phyloP scores from a whole-genome alignment of 2,113 vertebrate species.

The Bufo gargarizans region DNA sequence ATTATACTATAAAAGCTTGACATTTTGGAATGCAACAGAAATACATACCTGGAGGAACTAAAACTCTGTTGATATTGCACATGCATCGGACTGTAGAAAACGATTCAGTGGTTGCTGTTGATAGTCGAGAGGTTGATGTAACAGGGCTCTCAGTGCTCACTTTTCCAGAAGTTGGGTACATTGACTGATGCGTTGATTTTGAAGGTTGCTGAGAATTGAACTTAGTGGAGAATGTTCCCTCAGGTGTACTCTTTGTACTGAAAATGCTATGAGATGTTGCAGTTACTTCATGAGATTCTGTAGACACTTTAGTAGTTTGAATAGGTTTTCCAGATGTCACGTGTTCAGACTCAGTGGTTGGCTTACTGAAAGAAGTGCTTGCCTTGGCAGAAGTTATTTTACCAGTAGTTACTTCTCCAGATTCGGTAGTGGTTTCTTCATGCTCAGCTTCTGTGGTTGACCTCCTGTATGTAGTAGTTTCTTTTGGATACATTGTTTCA shows the following conservation, averaged over 20 bases:
- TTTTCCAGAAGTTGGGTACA: constrained; percentile 1
- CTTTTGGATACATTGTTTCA: neutral
- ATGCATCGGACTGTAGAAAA: constrained; percentile 28
- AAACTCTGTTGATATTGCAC: constrained; percentile 39
- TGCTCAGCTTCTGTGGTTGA: neutral
- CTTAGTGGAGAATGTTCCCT: neutral
- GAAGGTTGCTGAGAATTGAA: neutral
- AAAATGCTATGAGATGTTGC: neutral
- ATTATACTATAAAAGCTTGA: neutral
- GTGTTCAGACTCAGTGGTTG: neutral
- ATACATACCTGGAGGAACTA: constrained; percentile 35
- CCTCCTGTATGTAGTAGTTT: neutral
- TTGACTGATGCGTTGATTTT: constrained; percentile 5
- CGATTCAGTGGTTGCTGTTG: constrained; percentile 5
- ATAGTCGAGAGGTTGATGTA: neutral
- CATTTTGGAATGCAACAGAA: neutral
- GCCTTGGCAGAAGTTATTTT: too few relatives aligned
- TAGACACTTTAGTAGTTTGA: neutral
- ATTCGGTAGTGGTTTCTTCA: neutral
- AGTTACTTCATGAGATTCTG: neutral
- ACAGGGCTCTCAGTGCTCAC: neutral
- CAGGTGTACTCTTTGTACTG: neutral
- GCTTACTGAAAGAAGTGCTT: too few relatives aligned
- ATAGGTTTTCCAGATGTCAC: neutral
- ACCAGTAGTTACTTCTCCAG: too few relatives aligned